Base-by-base conservation (phyloP, 2,797 vertebrate species). In the Vireo griseus region DNA sequence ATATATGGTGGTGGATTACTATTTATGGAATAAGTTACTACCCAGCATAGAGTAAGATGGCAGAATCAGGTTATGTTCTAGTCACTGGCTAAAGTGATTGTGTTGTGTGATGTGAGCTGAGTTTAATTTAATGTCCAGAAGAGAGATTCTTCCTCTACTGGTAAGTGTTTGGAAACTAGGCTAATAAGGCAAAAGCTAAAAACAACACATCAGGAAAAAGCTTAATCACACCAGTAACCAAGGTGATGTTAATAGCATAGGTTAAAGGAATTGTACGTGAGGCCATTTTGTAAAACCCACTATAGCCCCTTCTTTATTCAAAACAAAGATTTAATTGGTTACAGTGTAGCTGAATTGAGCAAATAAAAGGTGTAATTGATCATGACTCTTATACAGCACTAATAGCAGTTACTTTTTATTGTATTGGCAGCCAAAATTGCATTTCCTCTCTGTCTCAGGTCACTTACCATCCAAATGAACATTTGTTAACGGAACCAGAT, bases 321-420 rank as follows among this genome's bases (percentile, higher is more conserved):
- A 97, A 97, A 95, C 47, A 80, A 65, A 62, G 39, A 66, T 92
- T 97, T 97, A 97, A 97, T 95, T 95, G 69, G 88, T 90, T 95
- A 76, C 80, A 69, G 28, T 93, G 78, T 85, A 82, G 73, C 80
- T 96, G 93, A 97, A 94, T 94, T 94, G 97, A 97, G 79, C 80
- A 97, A 97, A 97, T 97, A 96, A 96, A 97, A 97, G 84, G 26
- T 97, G 85, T 90, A 97, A 97, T 95, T 97, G 97, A 97, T 97
- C 97, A 97, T 95, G 96, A 94, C 72, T 80, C 57, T 54, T 75
- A 75, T 82, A 88, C 71, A 75, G 75, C 44, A 42, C 25, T 96
- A 97, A 97, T 96, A 96, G 94, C 48, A 87, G 84, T 47, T 75
- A 96, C 97, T 97, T 97, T 97, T 97, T 96, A 96, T 91, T 86